Evolutionary conservation across 2,113 vertebrate genomes (phyloP).

Genomic region (Marmota flaviventris): DNA sequence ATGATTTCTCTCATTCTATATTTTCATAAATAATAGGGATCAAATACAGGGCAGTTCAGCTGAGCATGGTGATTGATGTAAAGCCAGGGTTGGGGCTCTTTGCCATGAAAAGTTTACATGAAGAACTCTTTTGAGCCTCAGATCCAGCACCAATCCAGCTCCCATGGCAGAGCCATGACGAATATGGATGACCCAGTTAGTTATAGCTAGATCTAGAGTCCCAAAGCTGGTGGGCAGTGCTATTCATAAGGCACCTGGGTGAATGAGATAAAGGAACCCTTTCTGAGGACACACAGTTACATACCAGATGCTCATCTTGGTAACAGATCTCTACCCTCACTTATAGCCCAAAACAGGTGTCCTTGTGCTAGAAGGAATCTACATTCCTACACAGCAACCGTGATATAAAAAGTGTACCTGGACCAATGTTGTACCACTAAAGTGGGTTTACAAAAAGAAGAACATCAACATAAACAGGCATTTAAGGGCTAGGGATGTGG

Average conservation of each 20-base stretch:
- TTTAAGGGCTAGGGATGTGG: background rate
- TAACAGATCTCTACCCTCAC: background rate
- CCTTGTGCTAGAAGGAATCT: background rate
- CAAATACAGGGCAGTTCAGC: background rate
- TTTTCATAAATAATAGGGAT: background rate
- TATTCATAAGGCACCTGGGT: background rate
- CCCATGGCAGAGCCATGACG: background rate
- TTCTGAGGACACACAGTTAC: background rate
- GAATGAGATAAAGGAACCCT: background rate
- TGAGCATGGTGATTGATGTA: conserved; percentile 20
- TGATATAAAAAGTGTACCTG: background rate
- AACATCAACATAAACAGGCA: conserved; percentile 6
- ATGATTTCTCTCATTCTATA: background rate
- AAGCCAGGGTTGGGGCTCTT: background rate
- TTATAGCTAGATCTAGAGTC: background rate
- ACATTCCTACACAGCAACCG: background rate
- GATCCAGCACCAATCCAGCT: background rate
- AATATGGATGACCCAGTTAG: background rate
- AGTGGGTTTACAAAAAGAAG: conserved; percentile 18
- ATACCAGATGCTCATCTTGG: background rate
- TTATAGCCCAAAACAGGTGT: background rate
- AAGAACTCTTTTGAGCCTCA: background rate
- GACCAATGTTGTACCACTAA: background rate
- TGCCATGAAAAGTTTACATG: background rate
- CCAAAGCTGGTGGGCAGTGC: background rate